Percentiles rank a stretch among this genome's conserved stretches.
Evolutionary conservation across 2,888 invertebrate species (phyloP).

Genomic region (Hirtodrosophila alboralis): DNA sequence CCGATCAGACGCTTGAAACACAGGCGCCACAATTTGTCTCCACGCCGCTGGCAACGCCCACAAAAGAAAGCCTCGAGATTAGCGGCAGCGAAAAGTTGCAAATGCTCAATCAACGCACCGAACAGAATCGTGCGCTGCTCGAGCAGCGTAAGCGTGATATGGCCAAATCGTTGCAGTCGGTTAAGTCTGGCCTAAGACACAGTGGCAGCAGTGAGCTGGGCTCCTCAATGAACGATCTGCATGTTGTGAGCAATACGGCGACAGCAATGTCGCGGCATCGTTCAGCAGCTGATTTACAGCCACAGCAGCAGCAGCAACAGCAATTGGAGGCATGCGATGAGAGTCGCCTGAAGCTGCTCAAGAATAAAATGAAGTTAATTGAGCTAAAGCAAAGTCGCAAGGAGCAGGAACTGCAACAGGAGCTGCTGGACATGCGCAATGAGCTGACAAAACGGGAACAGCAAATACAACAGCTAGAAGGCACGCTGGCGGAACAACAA

Average conservation of each 20-base stretch:
- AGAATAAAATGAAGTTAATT: slow-evolving; percentile 79
- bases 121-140: slow-evolving; percentile 85
- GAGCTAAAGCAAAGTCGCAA: slow-evolving; percentile 72
- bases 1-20: not conserved
- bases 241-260: slow-evolving; percentile 41
- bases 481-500: slow-evolving; percentile 75
- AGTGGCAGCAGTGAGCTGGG: slow-evolving; percentile 81
- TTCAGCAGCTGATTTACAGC: slow-evolving; percentile 81
- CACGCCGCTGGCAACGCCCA: too few species aligned
- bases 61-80: slow-evolving; percentile 19
- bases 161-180: slow-evolving; percentile 83
- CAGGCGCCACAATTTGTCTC: slow-evolving; percentile 20
- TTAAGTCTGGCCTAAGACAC: slow-evolving; percentile 75
- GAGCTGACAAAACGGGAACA: slow-evolving; percentile 85
- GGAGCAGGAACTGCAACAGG: slow-evolving; percentile 75
- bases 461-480: slow-evolving; percentile 90
- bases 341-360: slow-evolving; percentile 81
- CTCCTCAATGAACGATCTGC: slow-evolving; percentile 83
- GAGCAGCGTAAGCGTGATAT: slow-evolving; percentile 86
- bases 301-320: slow-evolving; percentile 31
- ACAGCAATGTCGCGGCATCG: slow-evolving; percentile 76
- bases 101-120: slow-evolving; percentile 85
- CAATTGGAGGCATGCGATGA: slow-evolving; percentile 73
- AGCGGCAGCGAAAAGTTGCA: slow-evolving; percentile 85
- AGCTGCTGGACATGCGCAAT: slow-evolving; percentile 59